These are phyloP conservation scores for Megalops cyprinoides DNA, from an alignment of 2,797 vertebrate genomes.

Conservation along the genomic window DNA sequence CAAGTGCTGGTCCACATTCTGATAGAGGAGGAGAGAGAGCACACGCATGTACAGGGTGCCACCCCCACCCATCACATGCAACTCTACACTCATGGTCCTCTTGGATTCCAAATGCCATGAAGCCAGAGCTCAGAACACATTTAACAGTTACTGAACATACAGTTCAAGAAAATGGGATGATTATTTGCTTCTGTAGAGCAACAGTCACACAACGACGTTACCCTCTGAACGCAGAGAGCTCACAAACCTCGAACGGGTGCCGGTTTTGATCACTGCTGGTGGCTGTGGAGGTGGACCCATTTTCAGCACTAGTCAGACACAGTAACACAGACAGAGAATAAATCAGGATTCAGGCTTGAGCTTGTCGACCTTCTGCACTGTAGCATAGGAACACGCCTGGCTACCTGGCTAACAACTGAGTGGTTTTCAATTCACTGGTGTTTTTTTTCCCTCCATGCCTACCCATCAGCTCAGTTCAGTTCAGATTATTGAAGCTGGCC, in stretches of 20 bases:
- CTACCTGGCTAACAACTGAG: not conserved
- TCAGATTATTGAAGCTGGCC: not conserved
- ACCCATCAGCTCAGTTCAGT: not conserved
- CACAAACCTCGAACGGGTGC: conserved; percentile 81
- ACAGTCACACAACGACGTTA: not conserved
- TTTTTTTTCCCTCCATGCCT: not conserved
- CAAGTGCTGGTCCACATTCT: conserved; percentile 88
- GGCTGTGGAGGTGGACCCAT: conserved; percentile 77
- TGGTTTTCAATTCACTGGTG: not conserved
- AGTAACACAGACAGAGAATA: not conserved
- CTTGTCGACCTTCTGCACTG: not conserved
- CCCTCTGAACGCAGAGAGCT: not conserved
- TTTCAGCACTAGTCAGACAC: conserved; percentile 76
- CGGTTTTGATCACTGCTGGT: conserved; percentile 80
- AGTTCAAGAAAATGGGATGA: no score
- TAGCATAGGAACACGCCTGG: not conserved
- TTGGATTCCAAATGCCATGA: no score
- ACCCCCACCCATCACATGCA: not conserved
- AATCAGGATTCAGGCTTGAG: not conserved
- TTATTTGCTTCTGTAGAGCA: no score
- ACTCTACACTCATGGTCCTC: not conserved
- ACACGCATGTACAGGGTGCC: not conserved
- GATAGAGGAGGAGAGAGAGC: not conserved
- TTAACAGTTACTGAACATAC: no score
- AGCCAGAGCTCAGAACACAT: no score